Conservation (phyloP, 2,888 invertebrate genomes). For the Pantelozetes paolii region DNA sequence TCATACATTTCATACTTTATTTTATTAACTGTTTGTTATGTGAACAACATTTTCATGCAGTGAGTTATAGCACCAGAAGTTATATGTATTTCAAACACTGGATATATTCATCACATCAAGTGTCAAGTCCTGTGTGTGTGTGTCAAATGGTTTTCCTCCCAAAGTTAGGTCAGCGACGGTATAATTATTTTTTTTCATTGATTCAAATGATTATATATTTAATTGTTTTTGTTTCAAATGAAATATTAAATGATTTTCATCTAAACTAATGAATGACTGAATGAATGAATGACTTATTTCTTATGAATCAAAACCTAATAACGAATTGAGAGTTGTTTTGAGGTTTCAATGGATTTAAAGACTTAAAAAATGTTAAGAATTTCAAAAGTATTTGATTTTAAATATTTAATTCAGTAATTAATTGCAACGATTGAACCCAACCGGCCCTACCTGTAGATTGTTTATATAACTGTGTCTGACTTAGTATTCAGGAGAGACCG, state of each 20-base stretch:
- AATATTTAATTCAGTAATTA: too few species aligned
- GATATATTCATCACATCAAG: background rate
- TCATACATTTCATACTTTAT: background rate
- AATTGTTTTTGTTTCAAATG: background rate
- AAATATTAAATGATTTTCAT: background rate
- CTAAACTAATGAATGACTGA: background rate
- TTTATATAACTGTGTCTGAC: too few species aligned
- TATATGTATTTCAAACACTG: background rate
- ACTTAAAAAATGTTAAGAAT: too few species aligned
- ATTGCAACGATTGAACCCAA: too few species aligned
- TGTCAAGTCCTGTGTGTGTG: background rate
- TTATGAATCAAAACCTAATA: background rate
- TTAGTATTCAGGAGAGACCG: too few species aligned
- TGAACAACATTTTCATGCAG: too few species aligned
- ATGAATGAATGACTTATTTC: background rate
- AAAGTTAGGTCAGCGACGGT: conserved; percentile 20
- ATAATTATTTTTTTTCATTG: background rate
- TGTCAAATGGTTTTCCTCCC: conserved; percentile 16
- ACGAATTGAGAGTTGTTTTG: too few species aligned
- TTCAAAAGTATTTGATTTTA: too few species aligned
- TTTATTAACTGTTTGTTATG: background rate
- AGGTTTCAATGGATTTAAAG: too few species aligned
- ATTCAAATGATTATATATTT: background rate
- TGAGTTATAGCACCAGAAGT: too few species aligned
- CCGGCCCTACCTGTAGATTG: too few species aligned